Conservation (phyloP, 2,888 invertebrate genomes). For the Capitulum mitella region DNA sequence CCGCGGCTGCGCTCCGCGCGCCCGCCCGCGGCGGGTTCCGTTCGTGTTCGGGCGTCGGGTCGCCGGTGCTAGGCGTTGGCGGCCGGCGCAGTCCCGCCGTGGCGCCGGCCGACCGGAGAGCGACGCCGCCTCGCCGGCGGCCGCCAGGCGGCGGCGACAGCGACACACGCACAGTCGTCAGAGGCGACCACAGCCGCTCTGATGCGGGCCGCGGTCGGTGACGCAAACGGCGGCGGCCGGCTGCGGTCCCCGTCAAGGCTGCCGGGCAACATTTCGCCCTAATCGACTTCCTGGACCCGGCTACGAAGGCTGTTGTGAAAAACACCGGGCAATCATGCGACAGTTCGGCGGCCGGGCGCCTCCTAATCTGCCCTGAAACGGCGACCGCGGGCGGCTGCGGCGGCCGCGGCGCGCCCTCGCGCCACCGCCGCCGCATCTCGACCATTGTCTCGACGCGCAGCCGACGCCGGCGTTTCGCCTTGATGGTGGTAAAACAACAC, state of each 20-base stretch:
- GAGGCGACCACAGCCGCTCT: not conserved
- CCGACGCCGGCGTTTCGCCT: not conserved
- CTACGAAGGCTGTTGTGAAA: conserved; percentile 4
- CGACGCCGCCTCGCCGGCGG: not conserved
- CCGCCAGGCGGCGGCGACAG: not conserved
- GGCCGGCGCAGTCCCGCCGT: not conserved
- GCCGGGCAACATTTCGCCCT: not conserved
- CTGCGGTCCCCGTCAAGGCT: not conserved
- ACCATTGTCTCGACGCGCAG: not conserved
- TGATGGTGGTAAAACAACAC: not conserved
- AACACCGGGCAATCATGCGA: not conserved
- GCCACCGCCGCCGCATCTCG: not conserved
- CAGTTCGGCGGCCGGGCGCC: no score
- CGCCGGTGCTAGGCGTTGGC: not conserved
- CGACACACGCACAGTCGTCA: not conserved
- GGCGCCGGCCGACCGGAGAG: not conserved
- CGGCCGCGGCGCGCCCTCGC: no score
- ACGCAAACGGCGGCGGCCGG: not conserved
- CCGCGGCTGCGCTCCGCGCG: not conserved
- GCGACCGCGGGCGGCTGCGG: not conserved
- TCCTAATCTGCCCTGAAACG: not conserved
- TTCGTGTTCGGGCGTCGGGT: not conserved
- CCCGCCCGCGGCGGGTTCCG: not conserved
- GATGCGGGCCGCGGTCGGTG: not conserved
- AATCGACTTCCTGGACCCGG: not conserved